Conservation (phyloP, 2,113 vertebrate genomes). For the Accipiter virgatus region DNA sequence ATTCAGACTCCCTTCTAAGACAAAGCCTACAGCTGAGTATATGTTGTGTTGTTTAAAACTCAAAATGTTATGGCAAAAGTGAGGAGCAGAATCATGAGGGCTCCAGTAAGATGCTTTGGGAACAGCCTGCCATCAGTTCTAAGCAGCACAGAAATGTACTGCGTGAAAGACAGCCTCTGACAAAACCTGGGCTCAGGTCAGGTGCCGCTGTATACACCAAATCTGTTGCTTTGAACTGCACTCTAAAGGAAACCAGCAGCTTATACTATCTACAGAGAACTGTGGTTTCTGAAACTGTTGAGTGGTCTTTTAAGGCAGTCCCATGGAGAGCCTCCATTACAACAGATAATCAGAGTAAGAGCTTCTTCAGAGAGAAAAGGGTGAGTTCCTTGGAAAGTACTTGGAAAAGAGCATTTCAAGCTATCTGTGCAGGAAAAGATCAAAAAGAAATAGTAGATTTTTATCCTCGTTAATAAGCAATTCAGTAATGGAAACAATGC, state of each 20-base stretch:
- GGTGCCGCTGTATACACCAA: background rate
- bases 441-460: background rate
- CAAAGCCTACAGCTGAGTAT: background rate
- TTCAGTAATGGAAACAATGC: background rate
- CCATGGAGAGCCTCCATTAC: background rate
- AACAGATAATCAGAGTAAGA: conserved; percentile 10
- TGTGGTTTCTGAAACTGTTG: background rate
- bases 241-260: background rate
- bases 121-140: background rate
- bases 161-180: background rate
- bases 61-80: background rate
- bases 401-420: background rate
- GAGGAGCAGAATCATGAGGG: background rate
- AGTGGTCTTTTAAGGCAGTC: background rate
- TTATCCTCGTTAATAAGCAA: background rate
- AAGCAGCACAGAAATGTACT: background rate
- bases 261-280: background rate
- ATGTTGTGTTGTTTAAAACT: background rate
- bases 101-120: background rate
- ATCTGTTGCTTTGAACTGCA: background rate
- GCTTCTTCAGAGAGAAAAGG: background rate
- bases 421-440: background rate
- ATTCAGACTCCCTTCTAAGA: background rate
- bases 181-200: background rate
- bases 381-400: background rate